These are phyloP conservation scores for Habroteleia sp. DNA, from an alignment of 2,888 invertebrate species.

Conservation along the genomic window DNA sequence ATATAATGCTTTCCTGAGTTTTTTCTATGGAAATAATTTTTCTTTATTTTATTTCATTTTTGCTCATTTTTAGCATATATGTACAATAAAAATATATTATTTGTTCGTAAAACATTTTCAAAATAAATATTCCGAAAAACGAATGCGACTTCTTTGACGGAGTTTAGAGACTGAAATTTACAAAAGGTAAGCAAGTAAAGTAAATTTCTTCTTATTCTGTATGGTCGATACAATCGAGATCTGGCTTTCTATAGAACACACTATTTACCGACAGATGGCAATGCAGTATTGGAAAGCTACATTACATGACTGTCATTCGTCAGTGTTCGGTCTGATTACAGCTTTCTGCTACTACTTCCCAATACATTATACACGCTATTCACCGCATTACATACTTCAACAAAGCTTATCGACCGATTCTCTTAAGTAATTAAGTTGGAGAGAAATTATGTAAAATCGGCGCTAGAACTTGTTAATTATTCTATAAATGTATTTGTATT, in stretches of 20 bases:
- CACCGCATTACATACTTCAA: slow-evolving; percentile 50
- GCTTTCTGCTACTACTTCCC: slow-evolving; percentile 50
- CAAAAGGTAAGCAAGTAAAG: slow-evolving; percentile 34
- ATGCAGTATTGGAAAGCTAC: slow-evolving; percentile 41
- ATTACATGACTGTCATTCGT: slow-evolving; percentile 26
- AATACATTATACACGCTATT: slow-evolving; percentile 44
- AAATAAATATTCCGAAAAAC: slow-evolving; percentile 1
- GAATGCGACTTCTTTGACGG: slow-evolving; percentile 44
- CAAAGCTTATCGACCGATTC: slow-evolving; percentile 53
- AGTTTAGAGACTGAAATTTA: slow-evolving; percentile 29
- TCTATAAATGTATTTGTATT: slow-evolving; percentile 6
- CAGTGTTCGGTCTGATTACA: slow-evolving; percentile 50
- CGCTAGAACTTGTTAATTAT: slow-evolving; percentile 22
- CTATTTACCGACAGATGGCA: slow-evolving; percentile 57
- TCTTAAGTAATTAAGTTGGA: slow-evolving; percentile 51
- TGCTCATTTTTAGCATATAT: too few species aligned
- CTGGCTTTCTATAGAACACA: slow-evolving; percentile 24
- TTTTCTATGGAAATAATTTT: too few species aligned
- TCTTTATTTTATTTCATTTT: too few species aligned
- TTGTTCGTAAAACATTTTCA: slow-evolving; percentile 31
- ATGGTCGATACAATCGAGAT: slow-evolving; percentile 53
- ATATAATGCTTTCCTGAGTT: too few species aligned
- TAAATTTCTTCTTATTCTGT: slow-evolving; percentile 53
- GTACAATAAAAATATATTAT: slow-evolving; percentile 9
- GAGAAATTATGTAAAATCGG: slow-evolving; percentile 43